Conservation (phyloP, 1,140 invertebrate genomes). For the Halictus rubicundus region DNA sequence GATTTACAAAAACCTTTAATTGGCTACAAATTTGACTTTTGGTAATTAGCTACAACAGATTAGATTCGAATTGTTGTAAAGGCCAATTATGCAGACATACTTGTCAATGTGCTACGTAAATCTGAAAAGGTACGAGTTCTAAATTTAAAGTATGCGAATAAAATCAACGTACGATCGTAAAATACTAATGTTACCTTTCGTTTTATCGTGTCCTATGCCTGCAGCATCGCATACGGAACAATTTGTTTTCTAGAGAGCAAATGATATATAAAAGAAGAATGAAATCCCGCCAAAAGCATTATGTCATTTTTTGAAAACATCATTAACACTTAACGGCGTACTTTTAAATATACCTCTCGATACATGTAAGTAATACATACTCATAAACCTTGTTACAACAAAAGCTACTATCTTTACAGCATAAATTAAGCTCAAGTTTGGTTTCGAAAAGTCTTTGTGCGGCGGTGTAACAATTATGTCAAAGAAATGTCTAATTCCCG, state of each 20-base stretch:
- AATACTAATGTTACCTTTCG: conserved; percentile 7
- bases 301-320: background rate
- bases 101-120: conserved; percentile 29
- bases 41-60: background rate
- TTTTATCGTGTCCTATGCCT: background rate
- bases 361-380: conserved; percentile 6
- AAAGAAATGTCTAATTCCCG: conserved; percentile 16
- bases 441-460: conserved; percentile 20
- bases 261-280: conserved; percentile 5
- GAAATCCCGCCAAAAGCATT: background rate
- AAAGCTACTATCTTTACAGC: conserved; percentile 22
- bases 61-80: conserved; percentile 15
- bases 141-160: conserved; percentile 15
- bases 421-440: conserved; percentile 17
- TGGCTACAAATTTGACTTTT: background rate
- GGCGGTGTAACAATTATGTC: conserved; percentile 9
- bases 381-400: background rate
- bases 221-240: background rate
- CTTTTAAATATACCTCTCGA: background rate
- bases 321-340: background rate
- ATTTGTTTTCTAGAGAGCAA: conserved; percentile 33
- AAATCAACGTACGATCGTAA: background rate
- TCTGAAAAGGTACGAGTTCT: background rate
- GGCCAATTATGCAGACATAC: conserved; percentile 17
- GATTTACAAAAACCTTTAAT: background rate